Percentiles rank a stretch among this genome's conserved stretches.
Conservation (phyloP, 2,113 vertebrate genomes). For the Siphamia tubifer region DNA sequence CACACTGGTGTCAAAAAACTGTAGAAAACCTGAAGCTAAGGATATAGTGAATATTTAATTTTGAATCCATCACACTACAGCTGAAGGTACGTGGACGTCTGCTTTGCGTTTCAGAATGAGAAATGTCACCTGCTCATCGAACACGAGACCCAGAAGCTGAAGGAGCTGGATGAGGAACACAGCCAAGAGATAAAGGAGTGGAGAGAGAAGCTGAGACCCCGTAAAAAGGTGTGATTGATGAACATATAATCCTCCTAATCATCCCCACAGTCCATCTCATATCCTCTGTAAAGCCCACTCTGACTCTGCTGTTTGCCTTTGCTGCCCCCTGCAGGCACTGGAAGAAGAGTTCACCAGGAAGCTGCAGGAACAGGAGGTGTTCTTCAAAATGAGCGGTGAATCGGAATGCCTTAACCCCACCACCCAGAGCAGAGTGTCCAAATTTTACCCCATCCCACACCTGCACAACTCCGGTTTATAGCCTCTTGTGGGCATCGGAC, state of each 20-base stretch:
- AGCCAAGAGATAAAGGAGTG: constrained; percentile 95
- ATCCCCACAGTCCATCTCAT: not conserved
- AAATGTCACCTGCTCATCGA: constrained; percentile 98
- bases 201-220: constrained; percentile 94
- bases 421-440: constrained; percentile 95
- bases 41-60: not conserved
- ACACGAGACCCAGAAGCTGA: constrained; percentile 97
- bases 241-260: not conserved
- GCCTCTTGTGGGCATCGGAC: constrained; percentile 14
- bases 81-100: not conserved
- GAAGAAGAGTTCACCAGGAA: constrained; percentile 98
- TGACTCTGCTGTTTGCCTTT: constrained; percentile 31
- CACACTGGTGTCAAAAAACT: too few species aligned
- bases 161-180: constrained; percentile 97
- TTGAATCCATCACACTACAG: not conserved
- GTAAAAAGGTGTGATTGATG: constrained; percentile 88
- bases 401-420: constrained; percentile 99
- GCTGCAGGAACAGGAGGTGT: constrained; percentile 97
- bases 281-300: not conserved
- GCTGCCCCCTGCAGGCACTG: constrained; percentile 84
- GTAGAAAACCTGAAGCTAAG: not conserved
- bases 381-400: constrained; percentile 99
- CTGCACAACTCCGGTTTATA: constrained; percentile 89
- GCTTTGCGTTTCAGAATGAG: constrained; percentile 88
- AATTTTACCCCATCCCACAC: constrained; percentile 96